Conservation (phyloP, 92 coral and sea anemone genomes). For the Epizoanthus scotinus region DNA sequence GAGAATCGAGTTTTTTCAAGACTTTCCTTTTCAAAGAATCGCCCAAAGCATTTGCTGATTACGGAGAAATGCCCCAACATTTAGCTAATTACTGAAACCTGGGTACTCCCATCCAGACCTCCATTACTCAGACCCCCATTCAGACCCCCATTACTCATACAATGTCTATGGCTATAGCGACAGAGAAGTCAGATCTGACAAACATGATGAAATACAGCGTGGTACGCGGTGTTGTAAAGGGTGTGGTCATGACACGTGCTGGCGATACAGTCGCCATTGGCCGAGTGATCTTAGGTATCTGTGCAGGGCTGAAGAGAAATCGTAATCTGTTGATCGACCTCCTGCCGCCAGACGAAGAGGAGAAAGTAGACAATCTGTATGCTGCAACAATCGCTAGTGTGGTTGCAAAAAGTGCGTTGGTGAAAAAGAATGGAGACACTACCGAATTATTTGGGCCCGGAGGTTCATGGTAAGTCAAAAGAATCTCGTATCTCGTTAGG, state of each 20-base stretch:
- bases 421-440: constrained; percentile 28
- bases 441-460: constrained; percentile 53
- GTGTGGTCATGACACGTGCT: constrained; percentile 65
- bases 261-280: constrained; percentile 78
- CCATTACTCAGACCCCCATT: too few species aligned
- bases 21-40: too few species aligned
- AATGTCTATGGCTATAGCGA: neutral
- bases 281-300: constrained; percentile 68
- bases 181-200: constrained; percentile 39
- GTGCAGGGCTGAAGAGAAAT: constrained; percentile 70
- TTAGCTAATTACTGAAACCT: too few species aligned
- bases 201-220: constrained; percentile 54
- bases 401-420: constrained; percentile 46
- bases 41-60: too few species aligned
- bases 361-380: constrained; percentile 66
- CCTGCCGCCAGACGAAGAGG: constrained; percentile 56
- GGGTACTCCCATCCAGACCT: too few species aligned
- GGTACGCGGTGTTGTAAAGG: constrained; percentile 37
- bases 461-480: constrained; percentile 53
- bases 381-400: constrained; percentile 67
- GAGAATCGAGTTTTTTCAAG: too few species aligned
- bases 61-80: too few species aligned
- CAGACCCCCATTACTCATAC: too few species aligned
- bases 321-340: constrained; percentile 40
- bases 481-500: too few species aligned